phyloP scores from a whole-genome alignment of 2,113 vertebrate genomes.

The Tauraco erythrolophus region DNA sequence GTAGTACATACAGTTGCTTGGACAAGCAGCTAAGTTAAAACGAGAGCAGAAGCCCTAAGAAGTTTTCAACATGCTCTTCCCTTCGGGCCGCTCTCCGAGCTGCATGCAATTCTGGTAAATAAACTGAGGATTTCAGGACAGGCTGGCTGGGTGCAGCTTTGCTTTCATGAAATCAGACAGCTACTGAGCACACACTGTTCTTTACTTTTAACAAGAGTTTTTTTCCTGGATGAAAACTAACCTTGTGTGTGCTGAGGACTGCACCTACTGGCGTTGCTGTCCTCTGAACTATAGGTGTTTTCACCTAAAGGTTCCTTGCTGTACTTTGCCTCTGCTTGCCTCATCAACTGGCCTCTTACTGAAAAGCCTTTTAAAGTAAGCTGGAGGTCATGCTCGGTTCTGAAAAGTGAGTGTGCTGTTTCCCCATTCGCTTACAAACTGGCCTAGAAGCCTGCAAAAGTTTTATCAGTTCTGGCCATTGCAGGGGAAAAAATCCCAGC shows the following conservation, averaged over 20 bases:
- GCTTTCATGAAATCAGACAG: neutral
- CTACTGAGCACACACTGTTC: neutral
- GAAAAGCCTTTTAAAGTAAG: neutral
- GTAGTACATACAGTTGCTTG: fast-evolving
- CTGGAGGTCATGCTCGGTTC: neutral
- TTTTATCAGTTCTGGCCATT: neutral
- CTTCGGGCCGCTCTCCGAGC: neutral
- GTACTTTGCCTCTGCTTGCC: neutral
- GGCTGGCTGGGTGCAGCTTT: neutral
- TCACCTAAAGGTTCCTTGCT: neutral
- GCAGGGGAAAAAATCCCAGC: neutral
- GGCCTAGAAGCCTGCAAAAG: neutral
- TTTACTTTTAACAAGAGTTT: neutral
- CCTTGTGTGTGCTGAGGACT: neutral
- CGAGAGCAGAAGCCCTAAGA: neutral
- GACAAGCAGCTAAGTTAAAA: neutral
- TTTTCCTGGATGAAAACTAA: neutral
- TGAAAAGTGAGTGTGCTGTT: neutral
- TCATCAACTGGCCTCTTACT: neutral
- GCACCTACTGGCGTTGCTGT: neutral
- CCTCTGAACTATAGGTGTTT: neutral
- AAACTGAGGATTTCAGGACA: neutral
- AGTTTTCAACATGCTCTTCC: neutral
- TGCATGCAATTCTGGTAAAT: neutral
- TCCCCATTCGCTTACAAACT: neutral